Evolutionary conservation across 2,113 vertebrate species (phyloP), one percentile per base, ranked within the genome.

Genomic region (Platysternon megacephalum): DNA sequence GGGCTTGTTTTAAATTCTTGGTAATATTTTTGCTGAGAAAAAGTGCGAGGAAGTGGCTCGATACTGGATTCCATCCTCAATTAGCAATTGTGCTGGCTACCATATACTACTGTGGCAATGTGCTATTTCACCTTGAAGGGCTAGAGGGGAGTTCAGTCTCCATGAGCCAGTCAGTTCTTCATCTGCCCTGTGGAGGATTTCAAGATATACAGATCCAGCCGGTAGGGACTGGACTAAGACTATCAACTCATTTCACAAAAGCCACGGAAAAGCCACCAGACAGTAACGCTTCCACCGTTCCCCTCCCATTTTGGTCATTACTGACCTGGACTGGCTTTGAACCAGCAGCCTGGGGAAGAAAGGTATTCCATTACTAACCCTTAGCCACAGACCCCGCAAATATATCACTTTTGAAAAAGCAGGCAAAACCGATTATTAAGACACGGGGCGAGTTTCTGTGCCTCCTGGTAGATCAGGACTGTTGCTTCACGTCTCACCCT

Each of bases 221-320:
- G 92, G 87, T 95, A 94, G 90, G 55, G 84, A 89, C 76, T 44
- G 94, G 94, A 95, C 96, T 91, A 93, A 93, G 97, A 96, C 89
- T 93, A 86, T 94, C 96, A 95, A 93, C 95, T 0, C 26, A 91
- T 95, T 96, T 97, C 95, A 42, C 44, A 94, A 96, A 97, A 96
- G 95, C 74, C 94, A 39, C 79, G 6, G 85, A 91, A 95, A 93
- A 97, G 89, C 93, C 95, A 94, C 79, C 92, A 85, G 85, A 85
- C 87, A 94, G 84, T 86, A 90, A 95, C 89, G 90, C 89, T 94
- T 5, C 65, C 21, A 8, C 35, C 4, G 8, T 88, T 90, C 72
- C 89, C 29, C 93, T 88, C 95, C 92, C 80, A 89, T 97, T 96
- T 95, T 42, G 93, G 53, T 91, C 82, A 91, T 95, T 89, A 95